A percentile compares a stretch with the other conserved stretches of the same genome.
These are phyloP conservation scores for Drosophila bunnanda DNA, from an alignment of 2,888 invertebrate genomes.

Conservation along the genomic window DNA sequence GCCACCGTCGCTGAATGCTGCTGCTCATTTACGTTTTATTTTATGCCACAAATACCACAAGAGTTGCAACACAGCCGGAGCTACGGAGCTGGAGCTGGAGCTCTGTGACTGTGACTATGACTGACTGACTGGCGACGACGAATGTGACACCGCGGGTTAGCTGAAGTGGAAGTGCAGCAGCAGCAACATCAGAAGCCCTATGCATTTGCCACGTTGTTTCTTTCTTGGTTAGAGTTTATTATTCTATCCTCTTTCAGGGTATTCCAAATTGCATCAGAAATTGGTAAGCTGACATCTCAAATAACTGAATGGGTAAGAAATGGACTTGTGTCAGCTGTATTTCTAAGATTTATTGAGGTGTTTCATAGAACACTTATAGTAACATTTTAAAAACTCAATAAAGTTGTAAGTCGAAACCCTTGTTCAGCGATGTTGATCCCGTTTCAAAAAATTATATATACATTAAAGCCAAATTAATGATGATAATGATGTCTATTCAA, in stretches of 20 bases:
- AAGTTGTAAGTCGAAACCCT: neutral
- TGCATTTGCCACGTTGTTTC: constrained; percentile 46
- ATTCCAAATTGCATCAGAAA: neutral
- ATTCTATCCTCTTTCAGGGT: neutral
- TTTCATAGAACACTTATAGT: neutral
- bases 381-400: neutral
- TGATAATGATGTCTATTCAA: no score
- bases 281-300: neutral
- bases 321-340: neutral
- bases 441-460: neutral
- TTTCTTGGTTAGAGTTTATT: constrained; percentile 35
- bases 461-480: neutral
- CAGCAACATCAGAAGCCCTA: constrained; percentile 66
- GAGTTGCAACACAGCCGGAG: constrained; percentile 67
- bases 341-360: neutral
- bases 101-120: constrained; percentile 38
- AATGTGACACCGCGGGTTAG: constrained; percentile 74
- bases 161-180: constrained; percentile 70
- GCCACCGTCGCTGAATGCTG: constrained; percentile 21
- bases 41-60: constrained; percentile 80
- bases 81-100: constrained; percentile 44
- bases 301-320: neutral
- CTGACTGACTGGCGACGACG: constrained; percentile 71
- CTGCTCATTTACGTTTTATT: constrained; percentile 75
- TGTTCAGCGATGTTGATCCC: neutral